Percentiles rank a stretch among this genome's conserved stretches.
These are phyloP conservation scores for Stenotaenia linearis DNA, from an alignment of 2,888 invertebrate species.

Conservation along the genomic window DNA sequence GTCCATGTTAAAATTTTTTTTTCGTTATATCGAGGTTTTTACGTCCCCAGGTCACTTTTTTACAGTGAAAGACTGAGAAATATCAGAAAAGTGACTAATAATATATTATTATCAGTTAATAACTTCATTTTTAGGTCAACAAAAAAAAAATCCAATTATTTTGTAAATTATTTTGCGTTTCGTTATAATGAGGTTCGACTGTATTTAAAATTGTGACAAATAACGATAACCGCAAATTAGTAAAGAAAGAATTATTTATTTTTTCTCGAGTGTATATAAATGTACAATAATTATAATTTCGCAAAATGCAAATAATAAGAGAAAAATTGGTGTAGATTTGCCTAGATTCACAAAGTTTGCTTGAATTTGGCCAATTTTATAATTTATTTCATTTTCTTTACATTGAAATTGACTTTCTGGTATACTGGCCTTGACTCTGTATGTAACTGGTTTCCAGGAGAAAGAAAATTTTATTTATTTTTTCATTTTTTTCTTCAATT, in stretches of 20 bases:
- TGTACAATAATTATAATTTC: slow-evolving; percentile 24
- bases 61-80: too few relatives aligned
- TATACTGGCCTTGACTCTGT: background rate
- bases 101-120: too few relatives aligned
- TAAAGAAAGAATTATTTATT: slow-evolving; percentile 27
- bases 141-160: too few relatives aligned
- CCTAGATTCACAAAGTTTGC: background rate
- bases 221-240: background rate
- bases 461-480: background rate
- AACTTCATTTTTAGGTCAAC: too few relatives aligned
- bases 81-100: too few relatives aligned
- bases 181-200: too few relatives aligned
- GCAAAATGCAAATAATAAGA: slow-evolving; percentile 26
- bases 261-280: slow-evolving; percentile 26
- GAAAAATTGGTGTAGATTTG: slow-evolving; percentile 7
- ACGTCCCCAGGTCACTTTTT: too few relatives aligned
- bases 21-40: too few relatives aligned
- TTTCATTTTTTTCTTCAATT: background rate
- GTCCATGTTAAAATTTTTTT: too few relatives aligned
- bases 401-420: background rate
- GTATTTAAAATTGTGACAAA: background rate
- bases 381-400: background rate
- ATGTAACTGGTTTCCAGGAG: background rate
- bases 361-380: background rate
- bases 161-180: too few relatives aligned